phyloP scores from a whole-genome alignment of 53 echinoderm and acorn worm species.

The Pentamera pediparva region DNA sequence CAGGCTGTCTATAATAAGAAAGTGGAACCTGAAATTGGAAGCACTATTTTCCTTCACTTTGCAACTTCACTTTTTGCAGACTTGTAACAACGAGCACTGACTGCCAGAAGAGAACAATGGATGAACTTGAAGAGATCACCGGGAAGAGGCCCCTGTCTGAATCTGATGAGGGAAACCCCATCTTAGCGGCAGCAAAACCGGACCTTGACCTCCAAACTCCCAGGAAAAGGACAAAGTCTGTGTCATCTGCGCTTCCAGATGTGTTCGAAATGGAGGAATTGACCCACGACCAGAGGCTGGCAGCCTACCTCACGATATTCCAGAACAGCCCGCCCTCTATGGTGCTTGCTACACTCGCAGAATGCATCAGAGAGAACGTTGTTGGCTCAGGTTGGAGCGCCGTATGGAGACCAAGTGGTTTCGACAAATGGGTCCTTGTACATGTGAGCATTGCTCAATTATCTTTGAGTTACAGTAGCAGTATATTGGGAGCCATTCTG shows the following conservation, averaged over 20 bases:
- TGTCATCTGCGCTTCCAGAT: constrained; percentile 23
- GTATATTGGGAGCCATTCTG: too few relatives aligned
- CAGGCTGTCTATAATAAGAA: too few relatives aligned
- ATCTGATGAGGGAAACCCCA: background rate
- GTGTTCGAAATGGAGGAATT: constrained; percentile 70
- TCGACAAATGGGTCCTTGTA: constrained; percentile 1
- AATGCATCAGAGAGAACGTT: constrained; percentile 34
- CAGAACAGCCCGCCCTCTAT: background rate
- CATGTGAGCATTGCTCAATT: constrained; percentile 7
- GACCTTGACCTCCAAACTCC: background rate
- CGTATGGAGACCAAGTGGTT: constrained; percentile 33
- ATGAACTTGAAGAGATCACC: background rate
- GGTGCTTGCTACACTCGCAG: constrained; percentile 19
- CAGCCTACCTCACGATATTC: constrained; percentile 41
- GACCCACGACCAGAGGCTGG: constrained; percentile 50
- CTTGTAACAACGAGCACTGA: too few relatives aligned
- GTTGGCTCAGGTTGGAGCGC: constrained; percentile 28
- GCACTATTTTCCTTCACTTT: too few relatives aligned
- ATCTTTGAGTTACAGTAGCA: too few relatives aligned
- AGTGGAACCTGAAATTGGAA: too few relatives aligned
- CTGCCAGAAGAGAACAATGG: too few relatives aligned
- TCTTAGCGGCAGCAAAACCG: background rate
- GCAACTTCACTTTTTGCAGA: too few relatives aligned
- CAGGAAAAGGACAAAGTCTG: constrained; percentile 15
- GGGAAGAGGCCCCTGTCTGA: constrained; percentile 1